Evolutionary conservation across 35 echinoderm and acorn worm species (phyloP).

Genomic region (Patiria miniata): DNA sequence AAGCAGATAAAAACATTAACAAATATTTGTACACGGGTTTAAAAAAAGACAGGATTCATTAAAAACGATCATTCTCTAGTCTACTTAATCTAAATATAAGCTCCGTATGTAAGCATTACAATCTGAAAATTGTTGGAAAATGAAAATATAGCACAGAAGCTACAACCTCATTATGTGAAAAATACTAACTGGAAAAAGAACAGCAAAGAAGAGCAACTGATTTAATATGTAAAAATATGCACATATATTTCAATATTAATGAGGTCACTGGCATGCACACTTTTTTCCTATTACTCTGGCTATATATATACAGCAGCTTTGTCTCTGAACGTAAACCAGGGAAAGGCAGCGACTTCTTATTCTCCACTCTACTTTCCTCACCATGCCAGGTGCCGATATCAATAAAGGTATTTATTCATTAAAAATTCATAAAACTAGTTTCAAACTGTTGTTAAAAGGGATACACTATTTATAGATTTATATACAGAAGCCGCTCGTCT

Average conservation of each 20-base stretch:
- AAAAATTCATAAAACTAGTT: slow-evolving; percentile 5
- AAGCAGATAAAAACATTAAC: too few relatives aligned
- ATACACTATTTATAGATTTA: slow-evolving; percentile 27
- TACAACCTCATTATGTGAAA: too few relatives aligned
- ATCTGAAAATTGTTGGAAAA: too few relatives aligned
- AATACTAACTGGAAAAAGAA: too few relatives aligned
- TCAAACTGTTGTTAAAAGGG: slow-evolving; percentile 15
- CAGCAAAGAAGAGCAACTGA: not conserved
- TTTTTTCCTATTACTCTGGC: not conserved
- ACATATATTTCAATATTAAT: slow-evolving; percentile 20
- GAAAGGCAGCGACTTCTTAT: not conserved
- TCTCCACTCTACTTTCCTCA: not conserved
- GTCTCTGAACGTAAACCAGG: not conserved
- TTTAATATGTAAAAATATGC: slow-evolving; percentile 16
- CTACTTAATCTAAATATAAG: too few relatives aligned
- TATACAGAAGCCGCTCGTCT: not conserved
- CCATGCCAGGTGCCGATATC: not conserved
- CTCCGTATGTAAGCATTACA: too few relatives aligned
- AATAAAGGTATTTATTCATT: slow-evolving; percentile 11
- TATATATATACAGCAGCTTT: slow-evolving; percentile 10
- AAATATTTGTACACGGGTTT: too few relatives aligned
- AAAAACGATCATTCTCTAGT: too few relatives aligned
- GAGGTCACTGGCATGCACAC: slow-evolving; percentile 25
- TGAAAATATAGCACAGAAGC: too few relatives aligned
- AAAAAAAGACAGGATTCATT: too few relatives aligned